These are phyloP conservation scores for Andrena chrysosceles DNA, from an alignment of 2,888 invertebrate genomes.

Conservation along the genomic window DNA sequence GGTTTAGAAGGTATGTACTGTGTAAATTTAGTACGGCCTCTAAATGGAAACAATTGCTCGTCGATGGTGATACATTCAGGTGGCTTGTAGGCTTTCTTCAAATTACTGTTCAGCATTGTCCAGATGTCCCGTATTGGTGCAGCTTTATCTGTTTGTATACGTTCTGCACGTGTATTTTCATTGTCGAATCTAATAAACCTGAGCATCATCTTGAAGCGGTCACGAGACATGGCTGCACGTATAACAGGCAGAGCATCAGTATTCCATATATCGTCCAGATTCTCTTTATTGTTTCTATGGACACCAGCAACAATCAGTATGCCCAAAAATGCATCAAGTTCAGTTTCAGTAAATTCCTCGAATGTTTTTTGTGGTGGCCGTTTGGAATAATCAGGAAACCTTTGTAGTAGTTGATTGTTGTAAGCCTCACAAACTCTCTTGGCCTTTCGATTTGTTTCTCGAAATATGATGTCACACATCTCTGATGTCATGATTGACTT, in stretches of 20 bases:
- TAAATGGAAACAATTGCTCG: background rate
- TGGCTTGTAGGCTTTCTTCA: background rate
- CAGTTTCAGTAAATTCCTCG: background rate
- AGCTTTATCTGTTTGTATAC: no score
- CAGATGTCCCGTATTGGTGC: no score
- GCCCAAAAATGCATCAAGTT: conserved; percentile 8
- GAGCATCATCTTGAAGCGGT: conserved; percentile 1
- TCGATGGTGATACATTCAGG: background rate
- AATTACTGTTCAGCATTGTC: background rate
- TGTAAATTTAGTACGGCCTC: background rate
- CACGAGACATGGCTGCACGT: conserved; percentile 1
- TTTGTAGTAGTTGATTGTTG: background rate
- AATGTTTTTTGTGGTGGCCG: conserved; percentile 5
- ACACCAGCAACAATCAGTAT: conserved; percentile 6
- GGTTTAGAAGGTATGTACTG: background rate
- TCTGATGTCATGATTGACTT: conserved; percentile 3
- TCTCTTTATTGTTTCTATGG: background rate
- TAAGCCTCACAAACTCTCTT: background rate
- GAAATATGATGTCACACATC: conserved; percentile 6
- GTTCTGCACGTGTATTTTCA: no score
- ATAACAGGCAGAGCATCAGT: background rate
- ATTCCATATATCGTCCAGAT: background rate
- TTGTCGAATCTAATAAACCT: background rate
- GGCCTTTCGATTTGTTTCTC: conserved; percentile 10
- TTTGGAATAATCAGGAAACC: conserved; percentile 4